Evolutionary conservation across 2,888 invertebrate genomes (phyloP).

Genomic region (Macaria liturata): DNA sequence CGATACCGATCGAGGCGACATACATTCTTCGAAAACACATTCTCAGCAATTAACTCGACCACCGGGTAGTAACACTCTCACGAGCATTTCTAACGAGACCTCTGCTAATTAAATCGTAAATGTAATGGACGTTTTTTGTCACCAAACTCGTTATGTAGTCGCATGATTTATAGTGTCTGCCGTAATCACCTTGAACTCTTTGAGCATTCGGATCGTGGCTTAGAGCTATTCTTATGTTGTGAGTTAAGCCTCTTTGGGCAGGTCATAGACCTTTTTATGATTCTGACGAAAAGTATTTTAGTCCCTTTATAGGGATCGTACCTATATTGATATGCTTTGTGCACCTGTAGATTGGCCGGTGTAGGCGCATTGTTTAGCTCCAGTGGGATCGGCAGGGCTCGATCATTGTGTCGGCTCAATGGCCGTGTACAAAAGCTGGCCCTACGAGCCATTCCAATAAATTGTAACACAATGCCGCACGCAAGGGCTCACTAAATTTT

Average conservation of each 20-base stretch:
- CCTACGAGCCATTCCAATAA: constrained; percentile 50
- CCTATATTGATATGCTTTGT: constrained; percentile 23
- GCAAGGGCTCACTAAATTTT: constrained; percentile 53
- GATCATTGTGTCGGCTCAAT: constrained; percentile 59
- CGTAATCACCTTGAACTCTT: constrained; percentile 68
- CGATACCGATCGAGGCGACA: constrained; percentile 40
- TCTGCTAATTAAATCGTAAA: constrained; percentile 21
- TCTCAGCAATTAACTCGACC: constrained; percentile 29
- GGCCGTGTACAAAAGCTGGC: constrained; percentile 56
- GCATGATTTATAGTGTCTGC: constrained; percentile 31
- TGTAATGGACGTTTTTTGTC: constrained; percentile 43
- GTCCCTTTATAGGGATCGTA: constrained; percentile 19
- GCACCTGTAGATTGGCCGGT: constrained; percentile 47
- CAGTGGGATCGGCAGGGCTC: constrained; percentile 60
- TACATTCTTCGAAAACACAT: constrained; percentile 28
- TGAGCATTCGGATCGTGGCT: constrained; percentile 53
- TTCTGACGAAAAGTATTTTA: constrained; percentile 23
- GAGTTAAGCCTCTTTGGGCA: constrained; percentile 43
- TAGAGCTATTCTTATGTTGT: constrained; percentile 50
- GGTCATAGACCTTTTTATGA: constrained; percentile 48
- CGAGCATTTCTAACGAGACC: constrained; percentile 37
- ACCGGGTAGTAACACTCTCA: constrained; percentile 40
- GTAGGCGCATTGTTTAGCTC: constrained; percentile 55
- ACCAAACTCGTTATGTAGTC: constrained; percentile 29
- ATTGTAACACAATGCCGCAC: constrained; percentile 58